Conservation (phyloP, 2,113 vertebrate genomes). For the Lynx canadensis region DNA sequence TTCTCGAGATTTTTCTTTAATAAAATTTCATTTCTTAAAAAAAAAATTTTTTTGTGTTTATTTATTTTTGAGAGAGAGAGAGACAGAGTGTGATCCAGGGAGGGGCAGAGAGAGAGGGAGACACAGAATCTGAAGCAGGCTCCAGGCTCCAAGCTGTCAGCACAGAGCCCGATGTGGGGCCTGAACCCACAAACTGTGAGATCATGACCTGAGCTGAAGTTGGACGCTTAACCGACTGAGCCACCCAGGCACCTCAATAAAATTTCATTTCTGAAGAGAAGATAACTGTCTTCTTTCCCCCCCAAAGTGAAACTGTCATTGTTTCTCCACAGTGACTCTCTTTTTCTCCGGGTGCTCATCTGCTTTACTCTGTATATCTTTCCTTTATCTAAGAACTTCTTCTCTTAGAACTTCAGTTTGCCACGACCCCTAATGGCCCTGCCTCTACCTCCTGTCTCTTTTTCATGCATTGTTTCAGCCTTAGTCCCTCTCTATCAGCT, state of each 20-base stretch:
- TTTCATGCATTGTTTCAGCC: neutral
- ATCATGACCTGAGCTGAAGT: no score
- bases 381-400: neutral
- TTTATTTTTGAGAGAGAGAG: no score
- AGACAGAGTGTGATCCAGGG: no score
- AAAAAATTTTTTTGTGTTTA: neutral
- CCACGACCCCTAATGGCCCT: neutral
- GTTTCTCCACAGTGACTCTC: neutral
- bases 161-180: no score
- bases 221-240: no score
- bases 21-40: neutral
- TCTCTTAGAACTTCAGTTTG: neutral
- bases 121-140: no score
- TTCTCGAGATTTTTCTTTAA: neutral
- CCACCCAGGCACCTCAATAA: neutral
- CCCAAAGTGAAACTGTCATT: neutral
- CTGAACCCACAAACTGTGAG: no score
- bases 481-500: neutral
- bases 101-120: no score
- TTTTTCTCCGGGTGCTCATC: neutral
- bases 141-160: no score
- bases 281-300: neutral
- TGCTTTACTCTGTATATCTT: neutral
- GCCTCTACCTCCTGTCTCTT: neutral
- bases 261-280: constrained; percentile 11